Percentiles rank a stretch among this genome's conserved stretches.
phyloP scores from a whole-genome alignment of 2,113 vertebrate genomes.

The Hyperoodon ampullatus region DNA sequence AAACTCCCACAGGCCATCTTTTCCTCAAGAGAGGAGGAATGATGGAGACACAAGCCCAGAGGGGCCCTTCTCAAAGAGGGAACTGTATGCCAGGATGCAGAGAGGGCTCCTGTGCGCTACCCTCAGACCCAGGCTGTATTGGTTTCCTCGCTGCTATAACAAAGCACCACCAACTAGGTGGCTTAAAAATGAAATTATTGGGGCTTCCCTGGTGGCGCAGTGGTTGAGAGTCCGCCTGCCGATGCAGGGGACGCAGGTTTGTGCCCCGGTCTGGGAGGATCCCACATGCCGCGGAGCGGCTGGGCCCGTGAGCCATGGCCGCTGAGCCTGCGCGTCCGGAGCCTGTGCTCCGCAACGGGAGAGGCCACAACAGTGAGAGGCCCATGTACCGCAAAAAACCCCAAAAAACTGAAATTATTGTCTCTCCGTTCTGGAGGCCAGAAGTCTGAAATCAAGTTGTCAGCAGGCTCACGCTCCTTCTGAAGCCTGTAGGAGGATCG shows the following conservation, averaged over 20 bases:
- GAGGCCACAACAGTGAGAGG: too few relatives aligned
- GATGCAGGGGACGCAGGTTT: fast-evolving
- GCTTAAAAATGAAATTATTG: neutral
- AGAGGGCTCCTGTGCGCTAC: neutral
- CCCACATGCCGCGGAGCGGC: too few relatives aligned
- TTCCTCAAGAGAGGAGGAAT: neutral
- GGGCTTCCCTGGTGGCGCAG: too few relatives aligned
- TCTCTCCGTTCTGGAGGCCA: neutral
- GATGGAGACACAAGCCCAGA: neutral
- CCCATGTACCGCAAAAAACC: too few relatives aligned
- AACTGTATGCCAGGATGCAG: fast-evolving
- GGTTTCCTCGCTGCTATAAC: neutral
- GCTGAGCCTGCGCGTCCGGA: too few relatives aligned
- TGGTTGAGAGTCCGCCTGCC: too few relatives aligned
- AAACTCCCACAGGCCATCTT: fast-evolving
- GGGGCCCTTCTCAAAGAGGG: neutral
- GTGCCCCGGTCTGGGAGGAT: too few relatives aligned
- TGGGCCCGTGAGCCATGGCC: too few relatives aligned
- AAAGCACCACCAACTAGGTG: neutral
- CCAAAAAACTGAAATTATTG: neutral
- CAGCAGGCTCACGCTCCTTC: fast-evolving
- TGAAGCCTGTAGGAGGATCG: fast-evolving
- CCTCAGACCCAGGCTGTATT: fast-evolving
- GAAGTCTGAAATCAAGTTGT: neutral
- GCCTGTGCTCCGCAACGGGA: too few relatives aligned